Evolutionary conservation across 2,113 vertebrate species (phyloP).

Genomic region (Stercorarius parasiticus): DNA sequence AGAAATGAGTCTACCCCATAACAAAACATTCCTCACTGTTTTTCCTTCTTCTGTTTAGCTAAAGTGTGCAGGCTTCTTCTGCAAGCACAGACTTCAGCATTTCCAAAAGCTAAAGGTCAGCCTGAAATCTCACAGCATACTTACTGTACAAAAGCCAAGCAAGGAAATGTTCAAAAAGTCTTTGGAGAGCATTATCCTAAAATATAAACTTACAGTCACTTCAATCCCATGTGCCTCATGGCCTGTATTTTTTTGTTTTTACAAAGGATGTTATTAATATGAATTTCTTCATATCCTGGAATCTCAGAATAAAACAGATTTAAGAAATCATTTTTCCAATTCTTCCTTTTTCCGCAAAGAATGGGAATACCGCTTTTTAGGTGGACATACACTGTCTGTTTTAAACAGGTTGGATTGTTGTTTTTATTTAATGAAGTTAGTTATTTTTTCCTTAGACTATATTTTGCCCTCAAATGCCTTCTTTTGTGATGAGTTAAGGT

Average conservation of each 20-base stretch:
- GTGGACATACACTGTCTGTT: background rate
- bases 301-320: background rate
- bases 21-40: background rate
- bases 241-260: background rate
- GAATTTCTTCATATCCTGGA: background rate
- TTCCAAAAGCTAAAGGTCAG: conserved; percentile 46
- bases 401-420: background rate
- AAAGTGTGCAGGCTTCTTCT: conserved; percentile 17
- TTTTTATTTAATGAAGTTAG: background rate
- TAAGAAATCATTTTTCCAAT: background rate
- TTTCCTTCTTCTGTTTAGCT: conserved; percentile 28
- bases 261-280: background rate
- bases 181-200: conserved; percentile 19
- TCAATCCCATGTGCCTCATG: background rate
- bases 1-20: background rate
- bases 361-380: background rate
- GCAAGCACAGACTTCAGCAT: background rate
- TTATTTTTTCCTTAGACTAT: background rate
- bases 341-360: background rate
- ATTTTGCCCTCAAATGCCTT: background rate
- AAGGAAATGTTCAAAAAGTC: conserved; percentile 39
- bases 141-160: conserved; percentile 62
- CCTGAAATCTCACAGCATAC: conserved; percentile 52
- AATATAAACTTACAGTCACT: background rate
- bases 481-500: background rate